phyloP scores from a whole-genome alignment of 2,888 invertebrate genomes.

The Pinctada fucata region DNA sequence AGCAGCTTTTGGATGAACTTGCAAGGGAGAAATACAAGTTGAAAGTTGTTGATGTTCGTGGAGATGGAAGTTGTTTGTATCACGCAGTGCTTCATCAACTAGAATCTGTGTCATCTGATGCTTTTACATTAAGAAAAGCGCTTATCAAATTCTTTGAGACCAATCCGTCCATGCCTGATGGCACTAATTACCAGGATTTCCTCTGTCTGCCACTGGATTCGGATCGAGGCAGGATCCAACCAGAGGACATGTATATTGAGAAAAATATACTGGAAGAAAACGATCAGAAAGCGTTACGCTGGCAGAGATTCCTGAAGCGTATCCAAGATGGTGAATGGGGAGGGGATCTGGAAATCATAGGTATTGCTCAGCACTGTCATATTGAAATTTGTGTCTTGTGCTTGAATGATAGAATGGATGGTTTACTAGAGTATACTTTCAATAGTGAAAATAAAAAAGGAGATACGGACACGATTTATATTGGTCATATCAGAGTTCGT shows the following conservation, averaged over 20 bases:
- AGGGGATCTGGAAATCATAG: constrained; percentile 13
- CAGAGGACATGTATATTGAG: constrained; percentile 23
- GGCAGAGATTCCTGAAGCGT: constrained; percentile 20
- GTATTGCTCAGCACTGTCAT: constrained; percentile 10
- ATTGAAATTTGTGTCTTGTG: constrained; percentile 4
- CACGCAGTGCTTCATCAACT: neutral
- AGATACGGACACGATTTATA: neutral
- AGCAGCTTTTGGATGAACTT: neutral
- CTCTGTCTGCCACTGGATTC: constrained; percentile 14
- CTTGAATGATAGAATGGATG: neutral
- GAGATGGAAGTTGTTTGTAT: constrained; percentile 22
- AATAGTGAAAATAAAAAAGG: neutral
- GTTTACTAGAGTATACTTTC: neutral
- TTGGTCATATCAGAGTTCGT: constrained; percentile 5
- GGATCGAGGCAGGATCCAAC: neutral
- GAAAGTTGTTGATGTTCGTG: constrained; percentile 12
- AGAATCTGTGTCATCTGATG: neutral
- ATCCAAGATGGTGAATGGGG: constrained; percentile 26
- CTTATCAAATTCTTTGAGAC: constrained; percentile 17
- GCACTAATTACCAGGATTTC: constrained; percentile 14
- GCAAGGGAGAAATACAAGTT: neutral
- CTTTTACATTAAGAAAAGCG: neutral
- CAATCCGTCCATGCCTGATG: constrained; percentile 15
- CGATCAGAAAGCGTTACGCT: constrained; percentile 10
- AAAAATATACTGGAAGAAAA: neutral